Evolutionary conservation across 2,797 vertebrate species (phyloP).

Genomic region (Eidolon dupreanum): DNA sequence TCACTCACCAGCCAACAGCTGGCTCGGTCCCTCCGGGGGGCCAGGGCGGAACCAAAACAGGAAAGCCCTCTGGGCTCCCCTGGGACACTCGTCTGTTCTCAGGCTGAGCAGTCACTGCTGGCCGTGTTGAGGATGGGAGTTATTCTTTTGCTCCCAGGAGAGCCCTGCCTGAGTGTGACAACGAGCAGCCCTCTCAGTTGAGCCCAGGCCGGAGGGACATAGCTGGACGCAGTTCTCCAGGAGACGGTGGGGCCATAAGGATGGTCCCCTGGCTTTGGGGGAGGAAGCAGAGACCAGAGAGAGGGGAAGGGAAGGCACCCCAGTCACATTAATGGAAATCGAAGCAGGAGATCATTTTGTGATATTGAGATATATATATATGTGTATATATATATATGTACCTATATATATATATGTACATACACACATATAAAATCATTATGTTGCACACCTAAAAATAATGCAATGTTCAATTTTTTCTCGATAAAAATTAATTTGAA

Average conservation of each 20-base stretch:
- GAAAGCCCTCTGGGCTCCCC: background rate
- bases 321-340: background rate
- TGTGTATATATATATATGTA: too few relatives aligned
- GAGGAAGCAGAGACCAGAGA: background rate
- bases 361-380: background rate
- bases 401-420: accelerated
- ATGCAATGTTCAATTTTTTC: background rate
- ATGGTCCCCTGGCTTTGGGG: background rate
- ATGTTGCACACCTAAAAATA: too few relatives aligned
- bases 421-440: too few relatives aligned
- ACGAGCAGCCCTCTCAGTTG: background rate
- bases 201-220: background rate
- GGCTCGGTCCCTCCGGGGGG: background rate
- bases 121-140: background rate
- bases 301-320: background rate
- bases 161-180: background rate
- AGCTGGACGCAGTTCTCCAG: background rate
- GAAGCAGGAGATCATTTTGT: background rate
- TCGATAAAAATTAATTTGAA: background rate
- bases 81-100: background rate
- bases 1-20: background rate
- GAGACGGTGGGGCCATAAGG: background rate
- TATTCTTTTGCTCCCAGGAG: background rate
- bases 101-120: background rate
- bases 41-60: background rate